Percentiles rank a stretch among this genome's conserved stretches.
Conservation (phyloP, 2,113 vertebrate species). For the Nycticryphes semicollaris region DNA sequence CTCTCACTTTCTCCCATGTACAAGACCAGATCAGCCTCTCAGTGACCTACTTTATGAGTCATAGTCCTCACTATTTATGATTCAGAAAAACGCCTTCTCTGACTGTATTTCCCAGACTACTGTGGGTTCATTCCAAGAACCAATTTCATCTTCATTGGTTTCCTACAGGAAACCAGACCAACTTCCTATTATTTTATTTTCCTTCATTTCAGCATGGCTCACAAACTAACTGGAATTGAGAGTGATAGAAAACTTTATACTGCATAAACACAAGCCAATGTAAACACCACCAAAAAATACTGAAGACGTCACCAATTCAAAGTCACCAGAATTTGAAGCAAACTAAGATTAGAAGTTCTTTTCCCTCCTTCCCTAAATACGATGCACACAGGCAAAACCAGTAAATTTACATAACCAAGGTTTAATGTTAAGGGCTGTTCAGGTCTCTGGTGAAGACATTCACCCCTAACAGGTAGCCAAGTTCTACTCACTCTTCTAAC, state of each 20-base stretch:
- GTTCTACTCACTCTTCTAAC: not conserved
- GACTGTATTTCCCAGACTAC: constrained; percentile 79
- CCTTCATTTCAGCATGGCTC: constrained; percentile 77
- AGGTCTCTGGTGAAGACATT: not conserved
- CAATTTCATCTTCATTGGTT: constrained; percentile 81
- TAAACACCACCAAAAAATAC: constrained; percentile 66
- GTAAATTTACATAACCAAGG: not conserved
- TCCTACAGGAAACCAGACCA: constrained; percentile 84
- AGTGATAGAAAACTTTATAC: constrained; percentile 71
- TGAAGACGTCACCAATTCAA: constrained; percentile 45
- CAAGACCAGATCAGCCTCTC: constrained; percentile 71
- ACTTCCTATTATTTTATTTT: constrained; percentile 86
- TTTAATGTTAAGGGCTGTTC: not conserved
- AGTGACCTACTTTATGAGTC: constrained; percentile 76
- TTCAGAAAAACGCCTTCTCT: constrained; percentile 76
- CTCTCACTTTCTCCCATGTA: constrained; percentile 70
- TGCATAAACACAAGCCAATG: constrained; percentile 67
- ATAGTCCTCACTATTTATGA: constrained; percentile 76
- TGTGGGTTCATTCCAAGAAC: constrained; percentile 78
- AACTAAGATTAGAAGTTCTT: constrained; percentile 56
- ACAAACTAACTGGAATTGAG: constrained; percentile 77
- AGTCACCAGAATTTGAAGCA: constrained; percentile 45
- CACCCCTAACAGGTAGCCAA: not conserved
- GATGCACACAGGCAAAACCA: not conserved
- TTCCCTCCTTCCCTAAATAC: not conserved